Evolutionary conservation across 1,140 invertebrate genomes (phyloP).

Genomic region (Drosophila leontia): DNA sequence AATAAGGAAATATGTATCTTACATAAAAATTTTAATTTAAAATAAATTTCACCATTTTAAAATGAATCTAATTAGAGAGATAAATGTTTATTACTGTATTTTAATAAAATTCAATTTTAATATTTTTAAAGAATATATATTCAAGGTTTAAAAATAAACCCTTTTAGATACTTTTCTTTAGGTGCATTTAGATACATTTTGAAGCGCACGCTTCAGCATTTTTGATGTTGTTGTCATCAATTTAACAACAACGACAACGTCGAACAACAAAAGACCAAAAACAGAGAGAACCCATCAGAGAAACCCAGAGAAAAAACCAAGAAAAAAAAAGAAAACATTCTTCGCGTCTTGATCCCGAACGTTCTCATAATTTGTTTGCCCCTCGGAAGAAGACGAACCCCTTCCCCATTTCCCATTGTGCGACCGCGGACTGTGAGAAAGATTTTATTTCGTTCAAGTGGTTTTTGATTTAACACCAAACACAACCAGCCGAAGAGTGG

Average conservation of each 20-base stretch:
- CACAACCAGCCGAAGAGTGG: constrained; percentile 59
- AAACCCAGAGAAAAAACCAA: constrained; percentile 5
- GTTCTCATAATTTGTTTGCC: constrained; percentile 81
- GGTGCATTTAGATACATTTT: constrained; percentile 72
- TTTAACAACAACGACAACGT: constrained; percentile 60
- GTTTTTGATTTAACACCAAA: constrained; percentile 83
- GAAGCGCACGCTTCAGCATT: constrained; percentile 80
- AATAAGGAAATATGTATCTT: background rate
- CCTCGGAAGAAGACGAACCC: constrained; percentile 12
- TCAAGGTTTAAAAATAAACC: no score
- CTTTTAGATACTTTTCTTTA: background rate
- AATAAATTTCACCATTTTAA: no score
- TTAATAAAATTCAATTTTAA: background rate
- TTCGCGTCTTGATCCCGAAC: constrained; percentile 66
- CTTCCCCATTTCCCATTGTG: constrained; percentile 27
- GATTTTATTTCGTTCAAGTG: constrained; percentile 83
- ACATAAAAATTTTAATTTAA: no score
- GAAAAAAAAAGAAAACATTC: constrained; percentile 66
- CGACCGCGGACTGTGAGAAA: constrained; percentile 73
- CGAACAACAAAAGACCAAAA: constrained; percentile 33
- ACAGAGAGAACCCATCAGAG: constrained; percentile 34
- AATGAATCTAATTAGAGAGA: background rate
- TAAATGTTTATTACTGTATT: background rate
- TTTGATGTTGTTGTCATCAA: constrained; percentile 79
- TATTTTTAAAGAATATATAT: no score